These are phyloP conservation scores for Vespertilio murinus DNA, from an alignment of 2,797 vertebrate genomes.

Conservation along the genomic window DNA sequence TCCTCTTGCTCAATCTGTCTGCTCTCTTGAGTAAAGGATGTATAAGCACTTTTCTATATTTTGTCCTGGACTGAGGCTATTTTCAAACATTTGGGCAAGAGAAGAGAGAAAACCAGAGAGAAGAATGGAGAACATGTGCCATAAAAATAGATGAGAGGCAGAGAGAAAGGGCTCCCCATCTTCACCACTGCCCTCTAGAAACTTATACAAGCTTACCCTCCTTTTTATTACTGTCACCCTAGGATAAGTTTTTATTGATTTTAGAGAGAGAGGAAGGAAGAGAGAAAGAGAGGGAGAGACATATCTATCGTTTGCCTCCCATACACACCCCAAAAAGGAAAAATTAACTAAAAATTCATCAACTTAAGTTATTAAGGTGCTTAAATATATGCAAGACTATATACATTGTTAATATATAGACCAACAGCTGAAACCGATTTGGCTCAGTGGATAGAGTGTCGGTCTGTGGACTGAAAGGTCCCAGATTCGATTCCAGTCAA, in stretches of 20 bases:
- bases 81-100: conserved; percentile 69
- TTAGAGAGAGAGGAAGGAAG: too few species aligned
- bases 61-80: too few species aligned
- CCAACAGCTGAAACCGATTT: too few species aligned
- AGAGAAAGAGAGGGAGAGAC: too few species aligned
- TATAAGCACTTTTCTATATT: too few species aligned
- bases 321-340: background rate
- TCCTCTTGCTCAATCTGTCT: conserved; percentile 67
- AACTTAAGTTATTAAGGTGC: background rate
- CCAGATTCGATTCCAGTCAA: too few species aligned
- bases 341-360: background rate
- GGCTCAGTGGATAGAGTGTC: too few species aligned
- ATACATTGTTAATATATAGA: too few species aligned
- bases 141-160: background rate
- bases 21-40: conserved; percentile 68
- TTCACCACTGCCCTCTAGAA: background rate
- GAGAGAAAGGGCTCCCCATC: background rate
- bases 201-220: background rate
- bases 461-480: too few species aligned
- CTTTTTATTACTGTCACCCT: background rate
- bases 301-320: too few species aligned
- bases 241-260: too few species aligned
- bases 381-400: too few species aligned
- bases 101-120: conserved; percentile 62
- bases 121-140: conserved; percentile 46